Evolutionary conservation across 2,113 vertebrate species (phyloP).

Genomic region (Heteronetta atricapilla): DNA sequence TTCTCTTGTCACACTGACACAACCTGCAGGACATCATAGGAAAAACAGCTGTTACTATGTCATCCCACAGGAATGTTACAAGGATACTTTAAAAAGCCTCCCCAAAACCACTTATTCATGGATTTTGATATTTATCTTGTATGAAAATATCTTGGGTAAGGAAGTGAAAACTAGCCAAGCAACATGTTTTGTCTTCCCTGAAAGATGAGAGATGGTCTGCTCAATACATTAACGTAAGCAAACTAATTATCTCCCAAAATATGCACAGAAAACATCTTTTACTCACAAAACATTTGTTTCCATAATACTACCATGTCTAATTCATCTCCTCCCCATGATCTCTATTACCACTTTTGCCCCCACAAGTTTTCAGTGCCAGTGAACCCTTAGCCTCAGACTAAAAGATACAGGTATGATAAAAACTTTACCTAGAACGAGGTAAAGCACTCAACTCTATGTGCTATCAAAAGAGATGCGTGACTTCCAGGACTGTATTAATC

Average conservation of each 20-base stretch:
- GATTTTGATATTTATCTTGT: not conserved
- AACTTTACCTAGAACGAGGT: not conserved
- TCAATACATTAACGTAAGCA: not conserved
- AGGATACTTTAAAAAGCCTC: not conserved
- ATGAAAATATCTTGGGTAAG: not conserved
- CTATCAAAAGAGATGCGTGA: not conserved
- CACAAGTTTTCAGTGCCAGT: not conserved
- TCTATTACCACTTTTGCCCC: not conserved
- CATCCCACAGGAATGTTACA: not conserved
- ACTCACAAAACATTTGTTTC: not conserved
- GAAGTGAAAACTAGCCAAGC: not conserved
- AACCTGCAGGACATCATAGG: not conserved
- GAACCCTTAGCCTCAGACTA: not conserved
- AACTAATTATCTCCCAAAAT: not conserved
- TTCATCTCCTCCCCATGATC: not conserved
- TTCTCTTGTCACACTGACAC: slow-evolving; percentile 12
- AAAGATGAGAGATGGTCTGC: not conserved
- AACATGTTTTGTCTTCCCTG: not conserved
- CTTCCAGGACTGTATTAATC: not conserved
- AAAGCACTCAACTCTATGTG: not conserved
- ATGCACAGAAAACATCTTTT: not conserved
- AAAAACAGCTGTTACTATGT: not conserved
- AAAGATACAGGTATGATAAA: not conserved
- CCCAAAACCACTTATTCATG: not conserved
- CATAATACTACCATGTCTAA: not conserved